Conservation (phyloP, 2,113 vertebrate species). For the Hiodon tergisus region DNA sequence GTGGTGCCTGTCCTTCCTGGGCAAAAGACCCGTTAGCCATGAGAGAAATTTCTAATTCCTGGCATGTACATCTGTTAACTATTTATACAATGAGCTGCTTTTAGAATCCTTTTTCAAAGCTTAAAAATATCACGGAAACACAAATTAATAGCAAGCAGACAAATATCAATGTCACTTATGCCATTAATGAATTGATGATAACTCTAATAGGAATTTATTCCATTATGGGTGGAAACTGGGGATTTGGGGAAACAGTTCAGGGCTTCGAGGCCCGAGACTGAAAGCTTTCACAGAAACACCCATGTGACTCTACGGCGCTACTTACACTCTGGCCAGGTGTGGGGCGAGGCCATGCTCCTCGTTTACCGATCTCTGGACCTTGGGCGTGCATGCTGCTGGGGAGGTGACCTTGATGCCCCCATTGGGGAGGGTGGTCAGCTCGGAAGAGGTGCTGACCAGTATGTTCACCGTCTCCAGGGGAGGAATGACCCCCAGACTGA, state of each 20-base stretch:
- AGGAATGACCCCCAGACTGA: slow-evolving; percentile 79
- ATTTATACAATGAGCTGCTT: no score
- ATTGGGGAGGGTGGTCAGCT: slow-evolving; percentile 77
- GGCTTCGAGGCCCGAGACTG: background rate
- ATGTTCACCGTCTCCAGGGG: slow-evolving; percentile 80
- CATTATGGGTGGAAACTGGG: no score
- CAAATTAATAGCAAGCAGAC: no score
- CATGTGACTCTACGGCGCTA: no score
- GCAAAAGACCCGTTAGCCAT: slow-evolving; percentile 20
- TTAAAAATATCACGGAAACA: no score
- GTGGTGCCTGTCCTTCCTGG: slow-evolving; percentile 58
- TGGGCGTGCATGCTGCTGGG: slow-evolving; percentile 77
- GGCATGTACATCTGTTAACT: no score
- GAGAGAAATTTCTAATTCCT: background rate
- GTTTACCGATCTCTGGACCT: slow-evolving; percentile 68
- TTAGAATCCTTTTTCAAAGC: no score
- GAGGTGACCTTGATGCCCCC: slow-evolving; percentile 79
- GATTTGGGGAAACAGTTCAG: no score
- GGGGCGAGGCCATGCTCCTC: slow-evolving; percentile 61
- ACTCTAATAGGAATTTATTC: no score
- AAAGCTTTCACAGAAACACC: no score
- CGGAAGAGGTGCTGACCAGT: slow-evolving; percentile 89
- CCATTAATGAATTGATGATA: no score
- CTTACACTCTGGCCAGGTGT: slow-evolving; percentile 68
- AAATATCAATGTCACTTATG: no score